Conservation (phyloP, 2,888 invertebrate species). For the Dryocosmus kuriphilus region DNA sequence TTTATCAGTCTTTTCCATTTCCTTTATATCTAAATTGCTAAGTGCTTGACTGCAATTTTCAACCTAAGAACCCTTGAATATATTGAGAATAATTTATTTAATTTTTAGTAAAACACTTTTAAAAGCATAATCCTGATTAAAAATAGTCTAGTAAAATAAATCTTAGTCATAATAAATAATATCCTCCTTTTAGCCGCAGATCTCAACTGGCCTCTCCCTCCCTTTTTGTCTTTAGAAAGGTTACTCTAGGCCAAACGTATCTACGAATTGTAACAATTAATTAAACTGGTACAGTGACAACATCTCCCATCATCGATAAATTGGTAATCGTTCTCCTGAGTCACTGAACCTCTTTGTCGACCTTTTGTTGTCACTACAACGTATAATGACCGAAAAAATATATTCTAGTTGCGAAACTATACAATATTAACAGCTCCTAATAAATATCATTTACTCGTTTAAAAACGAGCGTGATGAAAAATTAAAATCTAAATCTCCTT, state of each 20-base stretch:
- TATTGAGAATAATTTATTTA: too few relatives aligned
- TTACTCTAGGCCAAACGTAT: constrained; percentile 2
- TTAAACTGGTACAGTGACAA: background rate
- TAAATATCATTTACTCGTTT: constrained; percentile 4
- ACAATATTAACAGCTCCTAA: background rate
- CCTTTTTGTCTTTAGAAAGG: background rate
- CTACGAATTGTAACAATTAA: constrained; percentile 15
- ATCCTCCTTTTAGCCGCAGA: background rate
- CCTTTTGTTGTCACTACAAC: background rate
- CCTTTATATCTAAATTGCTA: background rate
- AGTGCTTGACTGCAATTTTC: too few relatives aligned
- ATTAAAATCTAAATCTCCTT: background rate
- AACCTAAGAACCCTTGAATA: too few relatives aligned
- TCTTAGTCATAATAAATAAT: background rate
- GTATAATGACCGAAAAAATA: background rate
- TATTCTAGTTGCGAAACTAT: background rate
- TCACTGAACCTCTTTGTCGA: background rate
- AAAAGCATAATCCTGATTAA: too few relatives aligned
- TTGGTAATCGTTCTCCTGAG: background rate
- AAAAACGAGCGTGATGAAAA: background rate
- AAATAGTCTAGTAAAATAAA: background rate
- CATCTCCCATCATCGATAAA: background rate
- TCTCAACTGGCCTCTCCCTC: background rate
- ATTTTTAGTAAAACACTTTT: too few relatives aligned
- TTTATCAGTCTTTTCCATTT: background rate